Conservation (phyloP, 2,113 vertebrate species). For the Scatophagus argus region DNA sequence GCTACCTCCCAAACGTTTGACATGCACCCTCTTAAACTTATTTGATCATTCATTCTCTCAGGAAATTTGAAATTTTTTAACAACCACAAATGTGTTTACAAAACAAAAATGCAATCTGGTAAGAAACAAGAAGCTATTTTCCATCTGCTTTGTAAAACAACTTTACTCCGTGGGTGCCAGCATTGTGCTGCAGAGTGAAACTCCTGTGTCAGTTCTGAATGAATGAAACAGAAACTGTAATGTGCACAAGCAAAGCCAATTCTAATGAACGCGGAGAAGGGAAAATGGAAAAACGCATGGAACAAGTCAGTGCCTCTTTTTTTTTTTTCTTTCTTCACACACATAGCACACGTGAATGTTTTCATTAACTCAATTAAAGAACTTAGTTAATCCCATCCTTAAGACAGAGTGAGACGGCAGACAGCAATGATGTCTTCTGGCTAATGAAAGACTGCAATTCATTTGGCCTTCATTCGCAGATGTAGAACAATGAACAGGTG, state of each 20-base stretch:
- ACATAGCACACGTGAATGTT: background rate
- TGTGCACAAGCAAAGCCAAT: background rate
- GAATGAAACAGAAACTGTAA: background rate
- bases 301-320: too few relatives aligned
- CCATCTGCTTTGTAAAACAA: background rate
- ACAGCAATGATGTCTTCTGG: background rate
- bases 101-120: too few relatives aligned
- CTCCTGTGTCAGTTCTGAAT: background rate
- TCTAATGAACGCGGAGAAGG: background rate
- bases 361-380: background rate
- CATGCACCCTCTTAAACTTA: background rate
- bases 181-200: background rate
- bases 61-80: background rate
- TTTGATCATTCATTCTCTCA: background rate
- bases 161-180: too few relatives aligned
- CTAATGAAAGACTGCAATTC: slow-evolving; percentile 20
- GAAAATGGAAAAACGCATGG: too few relatives aligned
- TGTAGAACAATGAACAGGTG: slow-evolving; percentile 18
- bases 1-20: background rate
- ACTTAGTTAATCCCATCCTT: slow-evolving; percentile 19
- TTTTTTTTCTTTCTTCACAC: background rate
- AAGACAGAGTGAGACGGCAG: background rate
- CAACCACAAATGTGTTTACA: background rate
- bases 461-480: slow-evolving; percentile 33
- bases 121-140: background rate